phyloP scores from a whole-genome alignment of 2,888 invertebrate genomes.

The Himalopsyche kuldschensis region DNA sequence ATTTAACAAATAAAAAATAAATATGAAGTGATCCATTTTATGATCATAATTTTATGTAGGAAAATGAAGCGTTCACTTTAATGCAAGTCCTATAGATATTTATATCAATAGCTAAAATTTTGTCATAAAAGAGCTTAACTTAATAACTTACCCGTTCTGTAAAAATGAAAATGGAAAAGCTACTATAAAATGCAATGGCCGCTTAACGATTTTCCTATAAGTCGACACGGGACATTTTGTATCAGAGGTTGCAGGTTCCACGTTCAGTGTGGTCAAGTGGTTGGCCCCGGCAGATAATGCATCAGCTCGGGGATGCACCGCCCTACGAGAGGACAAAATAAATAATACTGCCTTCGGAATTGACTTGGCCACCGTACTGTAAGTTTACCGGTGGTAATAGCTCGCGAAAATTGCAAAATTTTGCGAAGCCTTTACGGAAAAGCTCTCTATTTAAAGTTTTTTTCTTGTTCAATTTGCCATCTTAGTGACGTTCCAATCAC shows the following conservation, averaged over 20 bases:
- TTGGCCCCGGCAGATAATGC: conserved; percentile 8
- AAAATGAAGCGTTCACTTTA: too few relatives aligned
- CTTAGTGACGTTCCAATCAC: conserved; percentile 8
- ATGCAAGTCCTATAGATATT: too few relatives aligned
- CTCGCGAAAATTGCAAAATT: conserved; percentile 11
- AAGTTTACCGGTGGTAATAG: conserved; percentile 3
- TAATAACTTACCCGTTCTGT: too few relatives aligned
- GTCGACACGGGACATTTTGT: neutral
- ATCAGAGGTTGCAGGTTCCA: conserved; percentile 10
- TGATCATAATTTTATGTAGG: too few relatives aligned
- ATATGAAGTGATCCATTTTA: too few relatives aligned
- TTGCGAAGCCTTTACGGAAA: neutral
- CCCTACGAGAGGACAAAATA: conserved; percentile 4
- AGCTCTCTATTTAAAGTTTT: conserved; percentile 1
- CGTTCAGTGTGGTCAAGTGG: neutral
- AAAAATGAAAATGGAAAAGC: neutral
- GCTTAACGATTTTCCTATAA: neutral
- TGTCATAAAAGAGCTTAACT: too few relatives aligned
- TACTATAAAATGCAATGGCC: neutral
- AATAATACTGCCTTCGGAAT: conserved; percentile 13
- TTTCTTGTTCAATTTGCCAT: neutral
- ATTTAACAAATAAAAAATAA: too few relatives aligned
- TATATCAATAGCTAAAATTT: too few relatives aligned
- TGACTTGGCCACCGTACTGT: neutral
- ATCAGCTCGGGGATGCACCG: neutral